Base-by-base conservation (phyloP, 2,888 invertebrate genomes). In the Ctena decussata region DNA sequence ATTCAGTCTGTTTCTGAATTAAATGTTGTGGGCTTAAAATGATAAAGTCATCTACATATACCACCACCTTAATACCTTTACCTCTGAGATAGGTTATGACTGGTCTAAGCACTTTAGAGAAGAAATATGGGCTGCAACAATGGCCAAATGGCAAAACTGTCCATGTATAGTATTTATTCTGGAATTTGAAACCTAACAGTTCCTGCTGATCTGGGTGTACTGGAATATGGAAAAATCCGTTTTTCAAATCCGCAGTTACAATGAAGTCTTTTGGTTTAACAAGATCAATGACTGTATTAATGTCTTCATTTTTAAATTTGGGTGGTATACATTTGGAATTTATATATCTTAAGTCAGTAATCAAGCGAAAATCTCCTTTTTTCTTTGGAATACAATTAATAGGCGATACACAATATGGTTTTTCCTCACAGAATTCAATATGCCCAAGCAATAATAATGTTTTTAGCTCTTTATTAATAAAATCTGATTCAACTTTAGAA, bases 221-320 rank as follows among this genome's bases (percentile, higher is more conserved):
- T 35, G 82, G 82, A 21, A 82, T 57, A 57, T 82, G 76, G n/a
- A 57, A 77, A 18, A 82, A 76, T 12, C 82, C 76, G 44, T 76
- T 71, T 8, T 71, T 11, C n/a, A 77, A 30, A 27, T 77, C 82
- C 53, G 77, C 18, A 44, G 82, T 82, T 12, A 77, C 24, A 27
- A 77, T 41, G 27, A 72, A 37, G 24, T 82, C 82, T 18, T 60
- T 60, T 12, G 71, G 77, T 37, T 44, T 39, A 27, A 77, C 72
- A 57, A 76, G 32, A 30, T 71, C 32, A 11, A 60, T 53, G 18
- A 77, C 71, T 8, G 57, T 57, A 30, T 60, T 70, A 2, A 82
- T 82, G 39, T 77, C 82, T 46, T 82, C 77, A 77, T 82, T 71
- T 41, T 60, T 24, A n/a, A 77, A 57, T 49, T 69, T 49, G 0